These are phyloP conservation scores for Drosophila aldrichi DNA, from an alignment of 2,888 invertebrate genomes.

Conservation along the genomic window DNA sequence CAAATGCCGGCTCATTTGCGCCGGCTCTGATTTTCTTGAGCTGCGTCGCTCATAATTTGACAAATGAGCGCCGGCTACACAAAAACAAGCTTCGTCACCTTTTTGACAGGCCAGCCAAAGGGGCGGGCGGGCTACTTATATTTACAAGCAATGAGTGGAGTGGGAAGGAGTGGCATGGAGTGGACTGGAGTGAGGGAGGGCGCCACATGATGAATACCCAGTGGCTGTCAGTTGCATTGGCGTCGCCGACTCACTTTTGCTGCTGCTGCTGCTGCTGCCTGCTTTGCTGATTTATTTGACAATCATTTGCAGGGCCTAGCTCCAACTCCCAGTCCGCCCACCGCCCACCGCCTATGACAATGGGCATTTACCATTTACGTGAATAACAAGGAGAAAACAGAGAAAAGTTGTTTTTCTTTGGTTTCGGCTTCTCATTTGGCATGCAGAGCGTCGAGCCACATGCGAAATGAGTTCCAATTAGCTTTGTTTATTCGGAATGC, in stretches of 20 bases:
- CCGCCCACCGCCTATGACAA: constrained; percentile 37
- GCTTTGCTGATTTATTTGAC: constrained; percentile 75
- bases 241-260: constrained; percentile 15
- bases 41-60: constrained; percentile 67
- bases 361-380: constrained; percentile 68
- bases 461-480: constrained; percentile 81
- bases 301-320: constrained; percentile 66
- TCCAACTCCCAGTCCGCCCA: neutral
- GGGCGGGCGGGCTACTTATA: constrained; percentile 28
- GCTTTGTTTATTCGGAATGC: constrained; percentile 76
- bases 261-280: constrained; percentile 20
- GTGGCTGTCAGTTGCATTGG: constrained; percentile 51
- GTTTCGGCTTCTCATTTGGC: constrained; percentile 59
- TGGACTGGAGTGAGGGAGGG: neutral
- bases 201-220: constrained; percentile 41
- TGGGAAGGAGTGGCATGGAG: neutral
- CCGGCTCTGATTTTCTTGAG: constrained; percentile 72
- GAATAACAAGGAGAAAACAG: constrained; percentile 63
- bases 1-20: constrained; percentile 75
- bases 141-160: constrained; percentile 6
- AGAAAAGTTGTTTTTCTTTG: constrained; percentile 45
- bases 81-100: constrained; percentile 71
- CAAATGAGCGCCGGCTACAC: constrained; percentile 56
- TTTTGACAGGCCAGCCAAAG: constrained; percentile 58
- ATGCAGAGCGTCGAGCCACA: constrained; percentile 68